Percentiles rank a stretch among this genome's conserved stretches.
These are phyloP conservation scores for Gracilinanus agilis DNA, from an alignment of 2,113 vertebrate genomes.

Conservation along the genomic window DNA sequence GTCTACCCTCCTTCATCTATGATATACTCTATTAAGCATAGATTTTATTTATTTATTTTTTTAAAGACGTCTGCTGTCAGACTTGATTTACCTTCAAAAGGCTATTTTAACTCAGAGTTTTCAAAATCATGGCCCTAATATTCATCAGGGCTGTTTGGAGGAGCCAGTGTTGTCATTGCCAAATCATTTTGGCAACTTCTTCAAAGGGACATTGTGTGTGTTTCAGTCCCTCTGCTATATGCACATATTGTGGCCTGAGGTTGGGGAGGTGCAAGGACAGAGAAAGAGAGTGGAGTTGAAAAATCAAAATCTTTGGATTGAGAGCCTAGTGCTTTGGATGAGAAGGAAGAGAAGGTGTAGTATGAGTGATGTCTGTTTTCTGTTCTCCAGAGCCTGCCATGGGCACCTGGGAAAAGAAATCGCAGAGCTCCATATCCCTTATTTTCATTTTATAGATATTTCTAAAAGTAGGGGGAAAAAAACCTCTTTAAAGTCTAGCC, in stretches of 20 bases:
- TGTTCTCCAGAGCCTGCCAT: slow-evolving; percentile 16
- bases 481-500: slow-evolving; percentile 38
- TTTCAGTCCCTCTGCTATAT: slow-evolving; percentile 27
- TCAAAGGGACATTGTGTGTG: slow-evolving; percentile 47
- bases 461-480: slow-evolving; percentile 25
- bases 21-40: slow-evolving; percentile 17
- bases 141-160: neutral
- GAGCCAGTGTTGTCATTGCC: neutral
- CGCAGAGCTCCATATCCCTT: neutral
- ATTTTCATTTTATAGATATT: slow-evolving; percentile 61
- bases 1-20: slow-evolving; percentile 41
- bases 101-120: slow-evolving; percentile 48
- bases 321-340: slow-evolving; percentile 24
- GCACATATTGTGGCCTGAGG: neutral
- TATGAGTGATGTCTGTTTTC: neutral
- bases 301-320: slow-evolving; percentile 25
- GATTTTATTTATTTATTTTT: slow-evolving; percentile 21
- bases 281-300: slow-evolving; percentile 46
- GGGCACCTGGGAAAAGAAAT: neutral
- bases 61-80: slow-evolving; percentile 59
- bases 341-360: slow-evolving; percentile 12
- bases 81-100: slow-evolving; percentile 69
- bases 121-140: slow-evolving; percentile 8
- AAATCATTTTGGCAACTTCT: slow-evolving; percentile 46
- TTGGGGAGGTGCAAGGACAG: neutral